A percentile compares a stretch with the other conserved stretches of the same genome.
Conservation (phyloP, 2,113 vertebrate genomes). For the Urocynchramus pylzowi region DNA sequence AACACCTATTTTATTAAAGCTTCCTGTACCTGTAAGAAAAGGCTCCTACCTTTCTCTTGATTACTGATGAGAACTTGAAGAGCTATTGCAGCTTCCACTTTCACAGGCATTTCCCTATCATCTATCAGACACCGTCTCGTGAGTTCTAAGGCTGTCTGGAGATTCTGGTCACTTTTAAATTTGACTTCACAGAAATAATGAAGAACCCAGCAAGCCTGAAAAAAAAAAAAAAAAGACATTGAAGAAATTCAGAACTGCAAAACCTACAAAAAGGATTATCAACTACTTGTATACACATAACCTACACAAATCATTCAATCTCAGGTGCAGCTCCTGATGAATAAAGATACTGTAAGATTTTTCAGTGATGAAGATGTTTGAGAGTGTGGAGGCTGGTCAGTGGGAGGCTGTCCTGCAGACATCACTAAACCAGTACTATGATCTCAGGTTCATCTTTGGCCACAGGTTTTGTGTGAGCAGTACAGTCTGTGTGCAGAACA, state of each 20-base stretch:
- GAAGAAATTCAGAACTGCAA: not conserved
- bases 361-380: constrained; percentile 35
- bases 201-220: constrained; percentile 96
- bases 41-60: constrained; percentile 96
- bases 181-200: constrained; percentile 99
- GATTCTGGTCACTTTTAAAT: constrained; percentile 97
- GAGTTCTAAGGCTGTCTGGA: constrained; percentile 92
- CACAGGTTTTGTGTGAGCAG: constrained; percentile 69
- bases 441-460: constrained; percentile 75
- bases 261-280: not conserved
- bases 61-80: constrained; percentile 98
- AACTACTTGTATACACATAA: not conserved
- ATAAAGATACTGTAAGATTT: not conserved
- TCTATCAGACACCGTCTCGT: constrained; percentile 94
- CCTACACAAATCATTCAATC: not conserved
- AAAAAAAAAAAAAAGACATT: not conserved
- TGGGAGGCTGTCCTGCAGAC: constrained; percentile 58
- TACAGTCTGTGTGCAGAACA: constrained; percentile 69
- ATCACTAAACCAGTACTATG: constrained; percentile 82
- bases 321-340: not conserved
- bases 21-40: not conserved
- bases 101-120: constrained; percentile 98
- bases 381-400: constrained; percentile 78
- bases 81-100: constrained; percentile 97
- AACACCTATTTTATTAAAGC: not conserved